A percentile compares a stretch with the other conserved stretches of the same genome.
These are phyloP conservation scores for Rutpela maculata DNA, from an alignment of 2,888 invertebrate genomes.

Conservation along the genomic window DNA sequence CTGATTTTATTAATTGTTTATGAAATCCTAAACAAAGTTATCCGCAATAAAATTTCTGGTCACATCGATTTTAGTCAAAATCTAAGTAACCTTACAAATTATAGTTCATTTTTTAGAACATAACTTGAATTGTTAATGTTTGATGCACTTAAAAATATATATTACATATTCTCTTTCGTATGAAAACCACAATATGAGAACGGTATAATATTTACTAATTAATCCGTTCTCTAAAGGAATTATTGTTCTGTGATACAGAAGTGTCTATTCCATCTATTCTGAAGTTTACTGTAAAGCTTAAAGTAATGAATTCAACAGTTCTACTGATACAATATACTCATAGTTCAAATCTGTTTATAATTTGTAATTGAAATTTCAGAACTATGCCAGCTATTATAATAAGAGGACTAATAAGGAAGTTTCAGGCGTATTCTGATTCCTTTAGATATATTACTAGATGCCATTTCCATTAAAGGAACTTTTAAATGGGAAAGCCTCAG, in stretches of 20 bases:
- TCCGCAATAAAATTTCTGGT: too few relatives aligned
- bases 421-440: conserved; percentile 13
- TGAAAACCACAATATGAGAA: background rate
- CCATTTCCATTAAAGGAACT: background rate
- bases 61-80: too few relatives aligned
- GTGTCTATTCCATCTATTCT: background rate
- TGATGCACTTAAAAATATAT: too few relatives aligned
- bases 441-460: background rate
- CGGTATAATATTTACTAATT: background rate
- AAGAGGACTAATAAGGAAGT: conserved; percentile 11
- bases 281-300: background rate
- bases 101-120: too few relatives aligned
- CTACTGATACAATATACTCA: background rate
- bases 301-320: background rate
- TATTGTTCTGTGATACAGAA: background rate
- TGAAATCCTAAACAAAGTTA: too few relatives aligned
- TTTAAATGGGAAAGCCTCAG: background rate
- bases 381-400: conserved; percentile 18
- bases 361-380: conserved; percentile 31
- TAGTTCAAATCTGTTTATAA: background rate
- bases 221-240: background rate
- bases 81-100: too few relatives aligned
- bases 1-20: too few relatives aligned
- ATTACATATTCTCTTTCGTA: too few relatives aligned
- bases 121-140: too few relatives aligned